These are phyloP conservation scores for Dynastes grantii DNA, from an alignment of 2,888 invertebrate species.

Conservation along the genomic window DNA sequence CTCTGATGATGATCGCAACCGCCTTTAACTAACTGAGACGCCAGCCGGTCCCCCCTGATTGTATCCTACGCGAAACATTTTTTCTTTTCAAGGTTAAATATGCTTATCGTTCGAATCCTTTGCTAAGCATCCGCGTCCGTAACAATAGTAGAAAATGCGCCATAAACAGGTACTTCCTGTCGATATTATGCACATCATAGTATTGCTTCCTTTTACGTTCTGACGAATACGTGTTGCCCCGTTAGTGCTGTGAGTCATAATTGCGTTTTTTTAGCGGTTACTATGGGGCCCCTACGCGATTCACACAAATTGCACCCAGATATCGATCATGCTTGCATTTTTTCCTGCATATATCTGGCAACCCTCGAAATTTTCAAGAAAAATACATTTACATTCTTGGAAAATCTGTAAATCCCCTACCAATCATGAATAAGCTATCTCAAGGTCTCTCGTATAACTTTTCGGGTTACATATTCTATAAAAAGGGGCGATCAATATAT, in stretches of 20 bases:
- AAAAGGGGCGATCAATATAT: conserved; percentile 5
- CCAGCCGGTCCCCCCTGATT: neutral
- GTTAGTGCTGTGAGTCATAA: conserved; percentile 4
- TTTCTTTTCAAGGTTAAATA: conserved; percentile 33
- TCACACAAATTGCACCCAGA: too few relatives aligned
- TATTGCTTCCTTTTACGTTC: conserved; percentile 13
- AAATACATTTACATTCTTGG: too few relatives aligned
- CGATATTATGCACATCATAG: conserved; percentile 35
- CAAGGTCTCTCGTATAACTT: neutral
- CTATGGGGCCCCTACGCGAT: too few relatives aligned
- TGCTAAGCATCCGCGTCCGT: conserved; percentile 23
- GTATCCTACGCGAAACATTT: conserved; percentile 5
- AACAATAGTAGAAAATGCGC: conserved; percentile 21
- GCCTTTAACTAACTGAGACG: neutral
- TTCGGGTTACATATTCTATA: neutral
- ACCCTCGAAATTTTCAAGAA: too few relatives aligned
- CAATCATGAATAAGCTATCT: neutral
- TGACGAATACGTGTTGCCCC: neutral
- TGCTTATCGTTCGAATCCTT: conserved; percentile 20
- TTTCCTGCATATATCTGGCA: too few relatives aligned
- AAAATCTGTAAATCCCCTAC: too few relatives aligned
- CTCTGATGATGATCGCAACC: conserved; percentile 11
- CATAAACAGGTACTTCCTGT: conserved; percentile 42
- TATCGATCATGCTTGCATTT: too few relatives aligned
- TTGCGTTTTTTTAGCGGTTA: neutral